Conservation (phyloP, 92 coral and sea anemone genomes). For the Zoanthus sociatus region DNA sequence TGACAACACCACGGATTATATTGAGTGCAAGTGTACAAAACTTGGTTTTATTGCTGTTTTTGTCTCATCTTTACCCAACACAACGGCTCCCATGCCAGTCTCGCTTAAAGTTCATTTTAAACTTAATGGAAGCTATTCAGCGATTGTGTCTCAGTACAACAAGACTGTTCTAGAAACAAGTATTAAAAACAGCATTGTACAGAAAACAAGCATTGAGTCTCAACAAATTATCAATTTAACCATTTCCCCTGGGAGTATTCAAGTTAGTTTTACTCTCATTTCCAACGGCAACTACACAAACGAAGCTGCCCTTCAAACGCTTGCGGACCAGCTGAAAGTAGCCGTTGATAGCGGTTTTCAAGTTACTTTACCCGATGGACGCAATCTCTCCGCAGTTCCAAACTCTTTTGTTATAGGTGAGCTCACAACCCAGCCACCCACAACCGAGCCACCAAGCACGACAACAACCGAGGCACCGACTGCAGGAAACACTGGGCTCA, state of each 20-base stretch:
- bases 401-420: slow-evolving; percentile 11
- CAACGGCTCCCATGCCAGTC: slow-evolving; percentile 2
- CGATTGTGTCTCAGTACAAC: neutral
- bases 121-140: neutral
- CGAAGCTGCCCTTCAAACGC: neutral
- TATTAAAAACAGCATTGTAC: neutral
- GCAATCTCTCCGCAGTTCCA: slow-evolving; percentile 3
- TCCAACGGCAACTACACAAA: slow-evolving; percentile 11
- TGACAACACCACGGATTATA: slow-evolving; percentile 16
- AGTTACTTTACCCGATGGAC: slow-evolving; percentile 32
- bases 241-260: slow-evolving; percentile 26
- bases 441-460: no score
- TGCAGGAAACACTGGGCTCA: neutral
- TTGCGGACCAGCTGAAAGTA: neutral
- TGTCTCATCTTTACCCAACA: slow-evolving; percentile 1
- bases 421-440: neutral
- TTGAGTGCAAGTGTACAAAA: slow-evolving; percentile 37
- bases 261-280: slow-evolving; percentile 9
- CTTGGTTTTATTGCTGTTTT: slow-evolving; percentile 28
- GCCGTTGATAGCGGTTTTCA: slow-evolving; percentile 1
- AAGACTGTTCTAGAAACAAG: neutral
- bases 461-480: neutral
- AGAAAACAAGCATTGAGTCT: neutral
- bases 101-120: neutral
- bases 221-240: slow-evolving; percentile 13